phyloP scores from a whole-genome alignment of 1,140 invertebrate species.

The Drosophila simulans region DNA sequence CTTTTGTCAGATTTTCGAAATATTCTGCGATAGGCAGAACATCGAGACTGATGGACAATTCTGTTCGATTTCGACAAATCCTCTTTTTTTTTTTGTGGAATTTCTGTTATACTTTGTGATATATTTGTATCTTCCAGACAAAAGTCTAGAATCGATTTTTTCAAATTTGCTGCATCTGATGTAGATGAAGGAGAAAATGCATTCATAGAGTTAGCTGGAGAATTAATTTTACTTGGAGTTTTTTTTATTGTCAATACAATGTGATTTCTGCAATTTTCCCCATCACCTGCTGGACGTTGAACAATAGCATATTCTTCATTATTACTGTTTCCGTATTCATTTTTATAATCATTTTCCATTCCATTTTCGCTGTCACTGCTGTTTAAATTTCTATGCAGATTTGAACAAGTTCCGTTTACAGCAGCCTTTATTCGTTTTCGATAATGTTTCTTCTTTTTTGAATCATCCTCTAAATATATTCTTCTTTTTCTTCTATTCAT shows the following conservation, averaged over 20 bases:
- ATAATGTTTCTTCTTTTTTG: conserved; percentile 7
- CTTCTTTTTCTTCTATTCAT: conserved; percentile 38
- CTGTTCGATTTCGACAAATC: not conserved
- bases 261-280: conserved; percentile 44
- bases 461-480: not conserved
- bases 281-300: conserved; percentile 29
- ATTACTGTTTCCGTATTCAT: conserved; percentile 29
- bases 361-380: conserved; percentile 43
- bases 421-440: conserved; percentile 59
- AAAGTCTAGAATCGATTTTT: not conserved
- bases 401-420: conserved; percentile 49
- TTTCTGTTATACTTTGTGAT: not conserved
- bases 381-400: conserved; percentile 31
- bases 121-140: not conserved
- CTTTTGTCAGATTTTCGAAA: not conserved
- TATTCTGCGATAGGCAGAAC: conserved; percentile 16
- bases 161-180: not conserved
- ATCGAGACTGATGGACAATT: not conserved
- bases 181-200: conserved; percentile 36
- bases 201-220: conserved; percentile 53
- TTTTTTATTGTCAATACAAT: conserved; percentile 82
- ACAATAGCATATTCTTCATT: conserved; percentile 67
- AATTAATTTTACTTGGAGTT: conserved; percentile 77
- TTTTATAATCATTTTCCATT: conserved; percentile 33
- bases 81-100: not conserved